phyloP scores from a whole-genome alignment of 2,113 vertebrate genomes.

The Atractosteus spatula region DNA sequence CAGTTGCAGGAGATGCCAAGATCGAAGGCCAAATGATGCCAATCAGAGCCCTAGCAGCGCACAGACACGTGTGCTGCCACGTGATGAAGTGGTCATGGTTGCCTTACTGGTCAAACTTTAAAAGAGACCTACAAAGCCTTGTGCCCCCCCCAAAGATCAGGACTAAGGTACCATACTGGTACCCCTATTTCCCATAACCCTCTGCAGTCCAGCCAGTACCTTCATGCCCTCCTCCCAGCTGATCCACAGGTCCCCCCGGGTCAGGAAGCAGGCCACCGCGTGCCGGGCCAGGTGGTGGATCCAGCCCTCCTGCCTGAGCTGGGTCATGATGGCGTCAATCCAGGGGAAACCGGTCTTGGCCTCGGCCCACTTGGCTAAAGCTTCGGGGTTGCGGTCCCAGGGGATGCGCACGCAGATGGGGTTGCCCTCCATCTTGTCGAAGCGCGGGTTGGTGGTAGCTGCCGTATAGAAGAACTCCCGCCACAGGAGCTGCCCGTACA shows the following conservation, averaged over 20 bases:
- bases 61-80: too few species aligned
- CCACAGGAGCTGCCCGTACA: conserved; percentile 70
- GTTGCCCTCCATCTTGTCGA: conserved; percentile 72
- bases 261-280: conserved; percentile 69
- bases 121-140: too few species aligned
- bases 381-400: conserved; percentile 68
- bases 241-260: conserved; percentile 69
- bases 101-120: too few species aligned
- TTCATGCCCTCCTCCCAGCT: conserved; percentile 77
- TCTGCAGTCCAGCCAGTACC: conserved; percentile 39
- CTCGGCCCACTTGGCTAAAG: conserved; percentile 69
- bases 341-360: conserved; percentile 71
- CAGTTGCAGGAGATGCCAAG: too few species aligned
- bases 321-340: conserved; percentile 75
- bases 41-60: too few species aligned
- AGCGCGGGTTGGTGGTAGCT: conserved; percentile 67
- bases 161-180: not conserved
- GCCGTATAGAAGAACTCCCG: conserved; percentile 70
- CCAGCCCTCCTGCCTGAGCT: conserved; percentile 70
- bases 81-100: too few species aligned
- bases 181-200: not conserved
- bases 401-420: conserved; percentile 71
- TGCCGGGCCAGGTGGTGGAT: conserved; percentile 71
- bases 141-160: too few species aligned
- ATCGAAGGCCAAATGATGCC: too few species aligned